Evolutionary conservation across 2,113 vertebrate species (phyloP).

Genomic region (Bettongia penicillata): DNA sequence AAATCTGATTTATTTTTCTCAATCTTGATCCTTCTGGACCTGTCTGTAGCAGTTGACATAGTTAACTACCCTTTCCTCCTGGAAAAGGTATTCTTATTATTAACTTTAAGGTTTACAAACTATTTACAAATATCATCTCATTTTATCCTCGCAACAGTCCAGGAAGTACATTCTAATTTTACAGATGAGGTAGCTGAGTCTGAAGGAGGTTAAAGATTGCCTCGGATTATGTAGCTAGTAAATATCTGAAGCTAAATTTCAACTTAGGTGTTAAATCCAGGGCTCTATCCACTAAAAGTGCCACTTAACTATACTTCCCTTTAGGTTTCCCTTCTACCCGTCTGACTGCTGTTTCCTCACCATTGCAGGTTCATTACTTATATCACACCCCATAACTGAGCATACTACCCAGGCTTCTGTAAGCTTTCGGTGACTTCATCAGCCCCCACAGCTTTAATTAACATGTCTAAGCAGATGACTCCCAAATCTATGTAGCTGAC

Average conservation of each 20-base stretch:
- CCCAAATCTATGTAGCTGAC: not conserved
- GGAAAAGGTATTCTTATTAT: not conserved
- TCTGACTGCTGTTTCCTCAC: not conserved
- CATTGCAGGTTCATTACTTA: not conserved
- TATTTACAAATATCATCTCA: not conserved
- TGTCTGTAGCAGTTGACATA: not conserved
- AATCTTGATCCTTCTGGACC: not conserved
- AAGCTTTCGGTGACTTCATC: not conserved
- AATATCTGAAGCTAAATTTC: not conserved
- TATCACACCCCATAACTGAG: not conserved
- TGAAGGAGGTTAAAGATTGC: not conserved
- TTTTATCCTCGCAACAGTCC: not conserved
- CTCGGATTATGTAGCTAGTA: not conserved
- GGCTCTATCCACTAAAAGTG: not conserved
- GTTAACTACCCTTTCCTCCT: not conserved
- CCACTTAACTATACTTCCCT: not conserved
- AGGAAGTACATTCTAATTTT: not conserved
- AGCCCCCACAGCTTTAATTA: not conserved
- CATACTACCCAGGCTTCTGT: not conserved
- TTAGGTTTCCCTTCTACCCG: not conserved
- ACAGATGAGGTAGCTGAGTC: not conserved
- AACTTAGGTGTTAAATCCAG: not conserved
- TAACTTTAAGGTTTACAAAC: not conserved
- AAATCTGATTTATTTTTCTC: not conserved
- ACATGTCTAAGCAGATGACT: not conserved